phyloP scores from a whole-genome alignment of 2,888 invertebrate genomes.

The Beris chalybata region DNA sequence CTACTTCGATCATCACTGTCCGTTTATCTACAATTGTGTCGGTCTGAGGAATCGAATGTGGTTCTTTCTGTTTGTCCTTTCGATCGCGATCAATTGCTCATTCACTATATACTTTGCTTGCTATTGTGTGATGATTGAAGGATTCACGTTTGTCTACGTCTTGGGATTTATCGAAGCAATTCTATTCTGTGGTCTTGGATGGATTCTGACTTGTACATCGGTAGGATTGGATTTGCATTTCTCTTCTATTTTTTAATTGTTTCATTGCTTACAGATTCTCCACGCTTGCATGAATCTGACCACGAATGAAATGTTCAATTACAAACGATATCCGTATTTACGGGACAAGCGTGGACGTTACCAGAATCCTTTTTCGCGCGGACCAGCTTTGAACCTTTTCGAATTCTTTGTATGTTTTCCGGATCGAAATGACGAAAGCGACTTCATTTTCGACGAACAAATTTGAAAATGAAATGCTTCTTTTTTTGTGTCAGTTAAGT shows the following conservation, averaged over 20 bases:
- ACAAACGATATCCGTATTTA: slow-evolving; percentile 86
- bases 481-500: too few species aligned
- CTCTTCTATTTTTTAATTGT: slow-evolving; percentile 29
- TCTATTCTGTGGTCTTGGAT: slow-evolving; percentile 81
- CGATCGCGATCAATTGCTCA: slow-evolving; percentile 84
- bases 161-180: slow-evolving; percentile 80
- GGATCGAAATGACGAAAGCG: slow-evolving; percentile 76
- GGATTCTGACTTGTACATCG: slow-evolving; percentile 85
- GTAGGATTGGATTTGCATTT: slow-evolving; percentile 4
- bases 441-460: slow-evolving; percentile 68
- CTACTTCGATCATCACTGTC: slow-evolving; percentile 94
- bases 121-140: slow-evolving; percentile 81
- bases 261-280: slow-evolving; percentile 67
- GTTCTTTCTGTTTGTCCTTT: slow-evolving; percentile 88
- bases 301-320: slow-evolving; percentile 94
- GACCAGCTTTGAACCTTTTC: slow-evolving; percentile 80
- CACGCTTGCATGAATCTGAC: slow-evolving; percentile 93
- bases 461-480: slow-evolving; percentile 49
- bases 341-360: slow-evolving; percentile 86
- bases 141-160: slow-evolving; percentile 82
- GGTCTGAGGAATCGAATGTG: slow-evolving; percentile 89
- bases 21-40: slow-evolving; percentile 93
- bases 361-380: slow-evolving; percentile 89
- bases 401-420: slow-evolving; percentile 89
- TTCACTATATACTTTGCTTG: slow-evolving; percentile 86